Conservation (phyloP, 2,888 invertebrate species). For the Himalopsyche japonica region DNA sequence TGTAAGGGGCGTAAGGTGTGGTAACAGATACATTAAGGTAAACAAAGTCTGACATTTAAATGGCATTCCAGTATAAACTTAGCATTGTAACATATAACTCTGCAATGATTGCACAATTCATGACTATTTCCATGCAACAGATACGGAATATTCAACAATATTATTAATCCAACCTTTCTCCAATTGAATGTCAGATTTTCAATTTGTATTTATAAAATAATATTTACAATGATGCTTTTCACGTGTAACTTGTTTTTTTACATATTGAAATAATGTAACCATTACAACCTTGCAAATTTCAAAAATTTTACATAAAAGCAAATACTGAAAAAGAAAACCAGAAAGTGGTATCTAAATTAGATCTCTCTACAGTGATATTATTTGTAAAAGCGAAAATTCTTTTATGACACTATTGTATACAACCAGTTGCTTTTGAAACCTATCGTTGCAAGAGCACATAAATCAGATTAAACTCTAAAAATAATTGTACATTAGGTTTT, state of each 20-base stretch:
- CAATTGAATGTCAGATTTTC: background rate
- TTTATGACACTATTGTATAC: background rate
- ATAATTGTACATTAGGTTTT: background rate
- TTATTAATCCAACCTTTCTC: background rate
- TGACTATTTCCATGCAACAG: background rate
- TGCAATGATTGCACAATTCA: background rate
- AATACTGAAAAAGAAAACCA: background rate
- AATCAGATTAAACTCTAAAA: background rate
- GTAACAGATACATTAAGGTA: background rate
- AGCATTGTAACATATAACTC: background rate
- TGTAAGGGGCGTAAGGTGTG: background rate
- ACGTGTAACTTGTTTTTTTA: background rate
- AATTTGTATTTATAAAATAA: background rate
- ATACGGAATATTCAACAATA: background rate
- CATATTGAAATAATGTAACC: background rate
- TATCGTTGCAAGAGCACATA: background rate
- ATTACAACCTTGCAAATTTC: background rate
- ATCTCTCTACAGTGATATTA: background rate
- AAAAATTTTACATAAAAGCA: background rate
- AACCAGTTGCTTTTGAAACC: background rate
- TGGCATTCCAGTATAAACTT: background rate
- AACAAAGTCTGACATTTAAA: background rate
- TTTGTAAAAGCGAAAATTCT: background rate
- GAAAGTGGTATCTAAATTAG: background rate
- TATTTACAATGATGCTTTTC: background rate